These are phyloP conservation scores for Macrotrachela quadricornifera DNA, from an alignment of 1,140 invertebrate species.

Conservation along the genomic window DNA sequence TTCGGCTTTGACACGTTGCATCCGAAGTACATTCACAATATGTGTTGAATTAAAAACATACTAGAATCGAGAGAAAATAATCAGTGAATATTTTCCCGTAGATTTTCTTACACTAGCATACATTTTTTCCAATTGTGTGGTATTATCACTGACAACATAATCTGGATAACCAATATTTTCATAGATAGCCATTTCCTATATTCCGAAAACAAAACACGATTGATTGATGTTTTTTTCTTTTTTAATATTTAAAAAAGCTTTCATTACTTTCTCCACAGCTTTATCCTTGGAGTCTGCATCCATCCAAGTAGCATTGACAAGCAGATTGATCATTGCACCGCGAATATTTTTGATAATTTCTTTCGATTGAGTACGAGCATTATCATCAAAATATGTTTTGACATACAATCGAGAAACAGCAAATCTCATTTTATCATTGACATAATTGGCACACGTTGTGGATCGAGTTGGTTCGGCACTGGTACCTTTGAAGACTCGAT, in stretches of 20 bases:
- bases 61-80: no score
- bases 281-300: constrained; percentile 51
- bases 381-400: constrained; percentile 56
- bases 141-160: constrained; percentile 44
- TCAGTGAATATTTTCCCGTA: no score
- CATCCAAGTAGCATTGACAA: constrained; percentile 55
- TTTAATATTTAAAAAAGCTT: no score
- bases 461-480: constrained; percentile 50
- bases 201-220: no score
- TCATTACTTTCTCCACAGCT: constrained; percentile 32
- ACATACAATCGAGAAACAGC: constrained; percentile 64
- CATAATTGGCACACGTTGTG: constrained; percentile 58
- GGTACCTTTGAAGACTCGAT: constrained; percentile 45
- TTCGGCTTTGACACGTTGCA: no score
- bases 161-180: constrained; percentile 69
- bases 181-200: constrained; percentile 38
- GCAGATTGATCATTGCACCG: constrained; percentile 47
- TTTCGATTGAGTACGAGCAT: constrained; percentile 55
- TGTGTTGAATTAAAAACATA: no score
- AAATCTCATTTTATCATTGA: constrained; percentile 61
- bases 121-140: constrained; percentile 41
- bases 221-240: constrained; percentile 13
- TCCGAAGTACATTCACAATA: no score
- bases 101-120: no score
- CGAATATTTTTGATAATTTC: constrained; percentile 63